These are phyloP conservation scores for Pollenia griseotomentosa DNA, from an alignment of 2,888 invertebrate genomes.

Conservation along the genomic window DNA sequence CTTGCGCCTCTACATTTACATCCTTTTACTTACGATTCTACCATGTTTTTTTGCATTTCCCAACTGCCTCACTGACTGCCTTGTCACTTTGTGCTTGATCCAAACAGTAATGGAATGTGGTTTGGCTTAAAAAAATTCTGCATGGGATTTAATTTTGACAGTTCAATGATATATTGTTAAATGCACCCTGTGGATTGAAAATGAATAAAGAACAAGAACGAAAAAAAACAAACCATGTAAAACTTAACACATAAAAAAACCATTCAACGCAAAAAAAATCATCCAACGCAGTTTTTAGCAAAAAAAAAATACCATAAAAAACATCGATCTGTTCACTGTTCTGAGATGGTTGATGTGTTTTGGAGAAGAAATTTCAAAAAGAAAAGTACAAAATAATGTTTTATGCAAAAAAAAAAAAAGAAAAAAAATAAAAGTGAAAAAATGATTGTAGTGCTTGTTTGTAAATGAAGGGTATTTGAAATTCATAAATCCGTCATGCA, in stretches of 20 bases:
- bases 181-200: slow-evolving; percentile 78
- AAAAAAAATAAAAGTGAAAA: slow-evolving; percentile 1
- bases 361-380: slow-evolving; percentile 50
- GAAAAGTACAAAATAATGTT: slow-evolving; percentile 60
- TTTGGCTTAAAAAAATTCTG: slow-evolving; percentile 75
- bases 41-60: not conserved
- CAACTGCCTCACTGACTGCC: slow-evolving; percentile 22
- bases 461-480: slow-evolving; percentile 71
- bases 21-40: slow-evolving; percentile 24
- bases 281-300: slow-evolving; percentile 56
- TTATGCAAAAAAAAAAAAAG: slow-evolving; percentile 23
- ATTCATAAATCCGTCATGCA: slow-evolving; percentile 72
- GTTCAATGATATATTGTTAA: slow-evolving; percentile 83
- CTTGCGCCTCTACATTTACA: slow-evolving; percentile 47
- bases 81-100: slow-evolving; percentile 73
- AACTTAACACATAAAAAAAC: slow-evolving; percentile 31
- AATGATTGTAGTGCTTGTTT: slow-evolving; percentile 55
- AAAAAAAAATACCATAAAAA: slow-evolving; percentile 22
- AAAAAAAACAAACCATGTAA: slow-evolving; percentile 28
- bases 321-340: slow-evolving; percentile 59
- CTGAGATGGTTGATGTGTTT: slow-evolving; percentile 58
- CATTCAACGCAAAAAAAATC: not conserved
- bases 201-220: slow-evolving; percentile 28
- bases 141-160: slow-evolving; percentile 83
- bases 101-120: slow-evolving; percentile 71